Conservation (phyloP, 2,888 invertebrate species). For the Callyntrura sp. region DNA sequence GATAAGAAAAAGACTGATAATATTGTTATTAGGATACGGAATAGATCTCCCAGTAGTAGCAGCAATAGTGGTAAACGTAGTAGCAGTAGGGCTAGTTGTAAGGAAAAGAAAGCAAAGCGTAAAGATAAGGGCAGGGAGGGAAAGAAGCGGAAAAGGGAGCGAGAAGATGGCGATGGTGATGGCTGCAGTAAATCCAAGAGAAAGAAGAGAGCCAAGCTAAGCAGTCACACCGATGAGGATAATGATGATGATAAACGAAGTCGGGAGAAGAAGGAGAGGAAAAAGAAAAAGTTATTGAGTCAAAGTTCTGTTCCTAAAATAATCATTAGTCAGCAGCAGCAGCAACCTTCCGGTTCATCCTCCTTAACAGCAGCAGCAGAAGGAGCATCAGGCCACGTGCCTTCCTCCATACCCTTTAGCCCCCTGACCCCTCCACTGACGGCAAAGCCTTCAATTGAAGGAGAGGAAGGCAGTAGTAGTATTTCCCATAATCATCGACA, state of each 20-base stretch:
- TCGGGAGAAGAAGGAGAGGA: constrained; percentile 58
- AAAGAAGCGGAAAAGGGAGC: constrained; percentile 48
- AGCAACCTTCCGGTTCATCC: neutral
- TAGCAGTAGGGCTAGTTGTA: constrained; percentile 32
- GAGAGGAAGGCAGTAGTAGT: neutral
- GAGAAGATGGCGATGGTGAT: constrained; percentile 25
- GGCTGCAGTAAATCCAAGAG: constrained; percentile 3
- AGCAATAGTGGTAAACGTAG: constrained; percentile 37
- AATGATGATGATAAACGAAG: constrained; percentile 25
- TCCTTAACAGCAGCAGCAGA: no score
- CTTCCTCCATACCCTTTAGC: constrained; percentile 50
- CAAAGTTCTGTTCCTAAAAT: constrained; percentile 51
- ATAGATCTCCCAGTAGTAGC: constrained; percentile 67
- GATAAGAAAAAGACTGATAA: constrained; percentile 72
- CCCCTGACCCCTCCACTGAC: constrained; percentile 74
- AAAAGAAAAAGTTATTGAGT: constrained; percentile 28
- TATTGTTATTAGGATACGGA: constrained; percentile 44
- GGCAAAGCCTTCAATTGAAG: constrained; percentile 15
- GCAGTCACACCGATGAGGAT: no score
- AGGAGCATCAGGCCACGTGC: constrained; percentile 2
- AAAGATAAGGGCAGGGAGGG: constrained; percentile 17
- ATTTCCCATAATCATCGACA: constrained; percentile 21
- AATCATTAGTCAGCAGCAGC: constrained; percentile 31
- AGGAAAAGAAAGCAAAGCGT: constrained; percentile 35
- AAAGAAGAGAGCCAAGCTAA: no score